These are phyloP conservation scores for Phaethon lepturus DNA, from an alignment of 2,113 vertebrate species.

Conservation along the genomic window DNA sequence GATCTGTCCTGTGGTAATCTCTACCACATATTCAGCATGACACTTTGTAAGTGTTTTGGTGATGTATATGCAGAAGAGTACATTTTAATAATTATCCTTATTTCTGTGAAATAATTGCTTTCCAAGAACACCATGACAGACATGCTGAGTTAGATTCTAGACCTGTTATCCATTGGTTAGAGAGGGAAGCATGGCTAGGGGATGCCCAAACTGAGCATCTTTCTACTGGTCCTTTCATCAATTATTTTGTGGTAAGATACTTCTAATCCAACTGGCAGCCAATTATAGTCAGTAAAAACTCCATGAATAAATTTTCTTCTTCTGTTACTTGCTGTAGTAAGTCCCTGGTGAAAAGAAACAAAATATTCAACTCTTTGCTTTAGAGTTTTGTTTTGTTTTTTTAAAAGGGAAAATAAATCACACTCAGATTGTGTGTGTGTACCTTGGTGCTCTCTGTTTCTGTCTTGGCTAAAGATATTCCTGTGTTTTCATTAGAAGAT, in stretches of 20 bases:
- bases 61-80: not conserved
- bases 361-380: conserved; percentile 36
- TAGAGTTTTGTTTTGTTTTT: conserved; percentile 6
- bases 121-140: not conserved
- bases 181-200: not conserved
- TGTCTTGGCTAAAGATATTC: conserved; percentile 3
- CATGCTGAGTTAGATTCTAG: not conserved
- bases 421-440: not conserved
- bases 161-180: not conserved
- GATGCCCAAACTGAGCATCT: not conserved
- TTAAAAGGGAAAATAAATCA: conserved; percentile 35
- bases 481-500: conserved; percentile 47
- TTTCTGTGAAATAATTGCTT: not conserved
- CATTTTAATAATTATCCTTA: not conserved
- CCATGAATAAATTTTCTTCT: conserved; percentile 30
- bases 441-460: not conserved
- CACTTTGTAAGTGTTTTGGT: not conserved
- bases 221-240: not conserved
- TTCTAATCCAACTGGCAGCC: conserved; percentile 14
- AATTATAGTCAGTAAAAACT: conserved; percentile 21
- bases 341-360: not conserved
- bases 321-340: not conserved
- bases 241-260: conserved; percentile 25
- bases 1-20: not conserved
- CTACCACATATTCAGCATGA: not conserved